Percentiles rank a stretch among this genome's conserved stretches.
Evolutionary conservation across 2,113 vertebrate genomes (phyloP).

Genomic region (Murina feae): DNA sequence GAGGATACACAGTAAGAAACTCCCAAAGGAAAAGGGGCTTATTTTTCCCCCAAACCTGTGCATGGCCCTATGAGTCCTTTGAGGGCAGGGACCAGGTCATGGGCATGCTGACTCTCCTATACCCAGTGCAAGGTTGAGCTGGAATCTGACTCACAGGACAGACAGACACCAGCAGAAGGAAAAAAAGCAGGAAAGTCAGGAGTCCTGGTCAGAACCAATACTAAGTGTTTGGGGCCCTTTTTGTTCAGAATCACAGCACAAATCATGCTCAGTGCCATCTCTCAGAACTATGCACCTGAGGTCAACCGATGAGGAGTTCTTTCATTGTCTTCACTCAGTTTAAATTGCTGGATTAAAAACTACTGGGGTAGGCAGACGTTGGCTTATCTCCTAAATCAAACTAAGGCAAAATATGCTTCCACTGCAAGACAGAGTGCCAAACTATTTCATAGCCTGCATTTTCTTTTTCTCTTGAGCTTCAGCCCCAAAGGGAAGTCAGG

Average conservation of each 20-base stretch:
- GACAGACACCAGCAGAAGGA: not conserved
- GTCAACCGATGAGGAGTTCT: not conserved
- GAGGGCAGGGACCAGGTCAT: not conserved
- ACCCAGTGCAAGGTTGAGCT: not conserved
- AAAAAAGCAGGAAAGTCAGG: not conserved
- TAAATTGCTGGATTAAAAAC: not conserved
- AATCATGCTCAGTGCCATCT: not conserved
- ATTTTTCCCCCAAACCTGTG: not conserved
- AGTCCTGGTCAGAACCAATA: not conserved
- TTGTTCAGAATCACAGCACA: not conserved
- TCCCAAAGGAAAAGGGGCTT: not conserved
- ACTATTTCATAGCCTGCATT: not conserved
- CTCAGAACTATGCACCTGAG: not conserved
- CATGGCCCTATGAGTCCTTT: accelerated
- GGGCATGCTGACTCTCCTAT: not conserved
- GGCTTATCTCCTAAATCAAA: conserved; percentile 45
- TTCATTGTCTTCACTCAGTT: not conserved
- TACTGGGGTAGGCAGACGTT: conserved; percentile 3
- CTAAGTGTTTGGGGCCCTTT: not conserved
- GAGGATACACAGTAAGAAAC: not conserved
- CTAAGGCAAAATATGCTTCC: conserved; percentile 44
- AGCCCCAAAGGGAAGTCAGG: conserved; percentile 25
- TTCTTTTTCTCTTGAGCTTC: conserved; percentile 26
- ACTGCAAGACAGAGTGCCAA: conserved; percentile 44
- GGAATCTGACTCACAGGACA: not conserved